Evolutionary conservation across 1,140 invertebrate species (phyloP).

Genomic region (Scaptomyza hsui): DNA sequence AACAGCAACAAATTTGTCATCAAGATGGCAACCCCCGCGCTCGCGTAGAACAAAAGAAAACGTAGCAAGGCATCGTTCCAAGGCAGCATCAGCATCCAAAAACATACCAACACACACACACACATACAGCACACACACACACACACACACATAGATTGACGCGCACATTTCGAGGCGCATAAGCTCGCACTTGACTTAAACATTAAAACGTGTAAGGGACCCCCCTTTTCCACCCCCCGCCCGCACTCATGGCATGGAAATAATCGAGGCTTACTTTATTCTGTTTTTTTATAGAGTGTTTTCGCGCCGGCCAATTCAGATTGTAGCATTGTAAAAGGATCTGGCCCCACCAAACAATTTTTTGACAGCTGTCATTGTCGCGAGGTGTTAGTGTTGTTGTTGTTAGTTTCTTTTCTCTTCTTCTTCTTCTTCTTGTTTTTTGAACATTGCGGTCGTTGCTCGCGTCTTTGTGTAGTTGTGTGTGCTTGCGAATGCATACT

Average conservation of each 20-base stretch:
- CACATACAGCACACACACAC: slow-evolving; percentile 10
- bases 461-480: slow-evolving; percentile 10
- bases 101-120: slow-evolving; percentile 33
- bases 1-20: slow-evolving; percentile 66
- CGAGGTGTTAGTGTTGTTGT: slow-evolving; percentile 24
- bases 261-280: slow-evolving; percentile 55
- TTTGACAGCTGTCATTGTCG: slow-evolving; percentile 74
- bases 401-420: slow-evolving; percentile 11
- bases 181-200: slow-evolving; percentile 77
- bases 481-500: neutral
- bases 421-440: neutral
- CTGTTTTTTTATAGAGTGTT: slow-evolving; percentile 31
- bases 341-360: slow-evolving; percentile 32
- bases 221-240: neutral
- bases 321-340: slow-evolving; percentile 50
- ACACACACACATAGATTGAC: slow-evolving; percentile 48
- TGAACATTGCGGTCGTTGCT: slow-evolving; percentile 31
- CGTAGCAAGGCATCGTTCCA: slow-evolving; percentile 37
- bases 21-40: slow-evolving; percentile 43
- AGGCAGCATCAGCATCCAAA: slow-evolving; percentile 25
- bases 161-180: slow-evolving; percentile 60
- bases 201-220: slow-evolving; percentile 64
- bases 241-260: slow-evolving; percentile 36
- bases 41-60: slow-evolving; percentile 69
- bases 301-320: slow-evolving; percentile 45